Evolutionary conservation across 2,113 vertebrate species (phyloP).

Genomic region (Astatotilapia flaviijosephi): DNA sequence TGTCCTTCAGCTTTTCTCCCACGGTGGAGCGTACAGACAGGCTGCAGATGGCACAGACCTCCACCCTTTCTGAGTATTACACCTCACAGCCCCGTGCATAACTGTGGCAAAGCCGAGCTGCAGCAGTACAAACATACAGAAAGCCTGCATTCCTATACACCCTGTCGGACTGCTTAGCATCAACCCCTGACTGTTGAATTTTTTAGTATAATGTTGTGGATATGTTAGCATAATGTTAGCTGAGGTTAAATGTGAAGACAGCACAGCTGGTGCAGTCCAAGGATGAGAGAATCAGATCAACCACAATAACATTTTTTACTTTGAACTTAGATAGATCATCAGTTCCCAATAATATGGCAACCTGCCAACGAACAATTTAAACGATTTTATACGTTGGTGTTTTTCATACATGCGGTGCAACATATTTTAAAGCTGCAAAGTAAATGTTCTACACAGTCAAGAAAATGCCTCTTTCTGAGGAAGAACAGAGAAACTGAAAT

Average conservation of each 20-base stretch:
- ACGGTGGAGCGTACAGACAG: neutral
- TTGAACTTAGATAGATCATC: neutral
- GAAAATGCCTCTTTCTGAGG: neutral
- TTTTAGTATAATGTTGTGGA: neutral
- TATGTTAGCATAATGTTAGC: neutral
- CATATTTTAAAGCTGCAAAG: neutral
- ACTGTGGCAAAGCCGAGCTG: constrained; percentile 42
- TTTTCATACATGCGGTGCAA: neutral
- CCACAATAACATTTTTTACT: neutral
- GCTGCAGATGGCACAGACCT: constrained; percentile 30
- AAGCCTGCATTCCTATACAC: constrained; percentile 30
- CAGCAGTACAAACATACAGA: constrained; percentile 44
- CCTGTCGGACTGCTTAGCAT: constrained; percentile 32
- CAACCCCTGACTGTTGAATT: neutral
- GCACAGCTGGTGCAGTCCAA: neutral
- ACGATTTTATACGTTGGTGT: neutral
- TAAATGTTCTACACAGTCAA: neutral
- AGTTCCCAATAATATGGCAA: too few relatives aligned
- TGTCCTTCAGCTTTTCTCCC: constrained; percentile 15
- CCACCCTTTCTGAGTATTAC: constrained; percentile 37
- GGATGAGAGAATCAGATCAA: neutral
- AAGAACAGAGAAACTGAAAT: neutral
- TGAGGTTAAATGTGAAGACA: neutral
- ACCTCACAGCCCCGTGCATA: constrained; percentile 32
- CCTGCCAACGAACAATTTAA: neutral